These are phyloP conservation scores for Atractosteus spatula DNA, from an alignment of 2,113 vertebrate species.

Conservation along the genomic window DNA sequence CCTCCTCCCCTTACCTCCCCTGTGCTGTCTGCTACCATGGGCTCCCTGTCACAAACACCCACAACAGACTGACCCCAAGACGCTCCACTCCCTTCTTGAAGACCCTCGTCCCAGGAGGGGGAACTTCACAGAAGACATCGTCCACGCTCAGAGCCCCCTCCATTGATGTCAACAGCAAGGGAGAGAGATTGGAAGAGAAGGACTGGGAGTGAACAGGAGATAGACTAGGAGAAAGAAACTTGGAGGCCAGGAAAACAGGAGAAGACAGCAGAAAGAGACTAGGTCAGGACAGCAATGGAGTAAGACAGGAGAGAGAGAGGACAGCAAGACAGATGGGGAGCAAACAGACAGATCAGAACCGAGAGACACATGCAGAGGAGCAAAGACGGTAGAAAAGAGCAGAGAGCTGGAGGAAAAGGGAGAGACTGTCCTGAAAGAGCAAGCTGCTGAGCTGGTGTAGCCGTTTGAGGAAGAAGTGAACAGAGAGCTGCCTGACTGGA, in stretches of 20 bases:
- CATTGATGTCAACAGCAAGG: constrained; percentile 44
- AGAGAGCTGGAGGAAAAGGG: background rate
- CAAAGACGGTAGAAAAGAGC: background rate
- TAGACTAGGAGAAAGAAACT: background rate
- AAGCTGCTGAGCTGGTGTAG: background rate
- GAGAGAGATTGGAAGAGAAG: constrained; percentile 32
- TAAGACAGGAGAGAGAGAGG: background rate
- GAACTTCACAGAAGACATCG: constrained; percentile 32
- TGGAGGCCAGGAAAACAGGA: background rate
- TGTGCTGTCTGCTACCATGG: too few relatives aligned
- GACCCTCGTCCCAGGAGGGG: constrained; percentile 14
- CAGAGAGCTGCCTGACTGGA: too few relatives aligned
- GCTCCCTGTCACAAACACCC: background rate
- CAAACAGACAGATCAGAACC: background rate
- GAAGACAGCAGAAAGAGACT: background rate
- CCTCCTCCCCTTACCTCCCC: background rate
- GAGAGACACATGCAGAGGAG: background rate
- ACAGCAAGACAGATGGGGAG: background rate
- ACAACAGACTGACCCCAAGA: constrained; percentile 25
- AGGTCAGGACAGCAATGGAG: background rate
- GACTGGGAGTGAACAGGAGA: constrained; percentile 13
- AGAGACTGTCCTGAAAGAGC: background rate
- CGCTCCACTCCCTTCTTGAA: constrained; percentile 22
- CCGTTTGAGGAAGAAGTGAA: background rate
- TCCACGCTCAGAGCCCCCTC: constrained; percentile 27